phyloP scores from a whole-genome alignment of 2,888 invertebrate species.

The Lasius fuliginosus region DNA sequence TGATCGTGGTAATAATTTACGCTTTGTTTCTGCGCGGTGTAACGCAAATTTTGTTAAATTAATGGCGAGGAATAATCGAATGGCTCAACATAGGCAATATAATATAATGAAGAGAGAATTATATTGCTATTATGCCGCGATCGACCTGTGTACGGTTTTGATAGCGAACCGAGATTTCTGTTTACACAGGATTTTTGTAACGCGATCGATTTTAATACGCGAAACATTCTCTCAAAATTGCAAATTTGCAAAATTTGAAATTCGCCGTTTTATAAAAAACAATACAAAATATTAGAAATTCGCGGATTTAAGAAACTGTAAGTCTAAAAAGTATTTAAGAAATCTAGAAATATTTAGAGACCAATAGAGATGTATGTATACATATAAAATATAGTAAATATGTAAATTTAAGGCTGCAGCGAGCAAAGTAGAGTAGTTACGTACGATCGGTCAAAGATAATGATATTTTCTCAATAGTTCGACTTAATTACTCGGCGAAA shows the following conservation, averaged over 20 bases:
- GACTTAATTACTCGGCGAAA: constrained; percentile 54
- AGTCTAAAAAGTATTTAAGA: not conserved
- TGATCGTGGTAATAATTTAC: constrained; percentile 68
- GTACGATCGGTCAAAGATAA: constrained; percentile 48
- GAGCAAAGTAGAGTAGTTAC: constrained; percentile 3
- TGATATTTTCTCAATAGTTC: constrained; percentile 42
- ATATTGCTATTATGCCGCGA: constrained; percentile 51
- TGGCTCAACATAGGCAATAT: constrained; percentile 54
- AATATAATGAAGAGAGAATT: constrained; percentile 60
- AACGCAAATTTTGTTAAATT: constrained; percentile 64
- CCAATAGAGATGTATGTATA: not conserved
- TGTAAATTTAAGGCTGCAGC: not conserved
- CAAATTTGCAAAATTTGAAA: not conserved
- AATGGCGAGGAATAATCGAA: constrained; percentile 56
- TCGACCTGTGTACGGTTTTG: constrained; percentile 37
- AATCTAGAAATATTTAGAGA: not conserved
- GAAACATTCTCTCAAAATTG: not conserved
- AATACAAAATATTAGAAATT: not conserved
- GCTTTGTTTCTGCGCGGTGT: constrained; percentile 64
- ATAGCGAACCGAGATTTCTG: constrained; percentile 29
- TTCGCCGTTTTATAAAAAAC: not conserved
- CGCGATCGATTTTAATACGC: not conserved
- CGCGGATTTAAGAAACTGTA: not conserved
- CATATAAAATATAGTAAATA: not conserved
- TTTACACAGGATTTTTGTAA: constrained; percentile 23